Evolutionary conservation across 2,113 vertebrate genomes (phyloP).

Genomic region (Lophura nycthemera): DNA sequence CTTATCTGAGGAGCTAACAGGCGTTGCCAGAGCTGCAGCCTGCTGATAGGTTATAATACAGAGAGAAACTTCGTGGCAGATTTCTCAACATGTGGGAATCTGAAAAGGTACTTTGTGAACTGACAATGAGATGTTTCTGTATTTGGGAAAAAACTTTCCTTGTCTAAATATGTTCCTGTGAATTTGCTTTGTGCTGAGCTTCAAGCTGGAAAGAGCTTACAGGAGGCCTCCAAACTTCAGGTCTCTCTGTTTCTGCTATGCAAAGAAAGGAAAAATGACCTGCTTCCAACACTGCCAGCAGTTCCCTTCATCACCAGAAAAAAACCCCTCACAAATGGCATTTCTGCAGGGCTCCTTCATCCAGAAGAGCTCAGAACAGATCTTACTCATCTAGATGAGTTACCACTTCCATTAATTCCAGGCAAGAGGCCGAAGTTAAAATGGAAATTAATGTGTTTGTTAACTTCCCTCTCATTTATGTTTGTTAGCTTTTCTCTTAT

Average conservation of each 20-base stretch:
- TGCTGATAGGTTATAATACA: background rate
- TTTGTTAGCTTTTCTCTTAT: constrained; percentile 37
- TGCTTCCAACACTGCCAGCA: background rate
- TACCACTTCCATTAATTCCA: background rate
- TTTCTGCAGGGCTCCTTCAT: background rate
- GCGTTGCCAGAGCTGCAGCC: background rate
- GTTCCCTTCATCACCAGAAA: background rate
- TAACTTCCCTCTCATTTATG: constrained; percentile 2
- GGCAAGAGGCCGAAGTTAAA: background rate
- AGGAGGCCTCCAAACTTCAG: background rate
- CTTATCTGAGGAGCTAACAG: background rate
- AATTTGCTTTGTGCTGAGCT: background rate
- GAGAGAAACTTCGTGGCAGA: background rate
- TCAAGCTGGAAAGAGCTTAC: background rate
- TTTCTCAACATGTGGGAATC: background rate
- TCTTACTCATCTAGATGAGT: background rate
- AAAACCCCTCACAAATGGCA: background rate
- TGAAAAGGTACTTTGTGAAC: background rate
- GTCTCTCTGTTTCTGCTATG: background rate
- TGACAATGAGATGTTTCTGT: background rate
- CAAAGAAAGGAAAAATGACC: background rate
- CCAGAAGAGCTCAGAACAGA: background rate
- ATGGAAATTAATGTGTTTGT: constrained; percentile 45
- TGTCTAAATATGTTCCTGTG: background rate
- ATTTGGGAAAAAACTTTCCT: background rate